A percentile compares a stretch with the other conserved stretches of the same genome.
Evolutionary conservation across 2,888 invertebrate species (phyloP).

Genomic region (Gerris lacustris): DNA sequence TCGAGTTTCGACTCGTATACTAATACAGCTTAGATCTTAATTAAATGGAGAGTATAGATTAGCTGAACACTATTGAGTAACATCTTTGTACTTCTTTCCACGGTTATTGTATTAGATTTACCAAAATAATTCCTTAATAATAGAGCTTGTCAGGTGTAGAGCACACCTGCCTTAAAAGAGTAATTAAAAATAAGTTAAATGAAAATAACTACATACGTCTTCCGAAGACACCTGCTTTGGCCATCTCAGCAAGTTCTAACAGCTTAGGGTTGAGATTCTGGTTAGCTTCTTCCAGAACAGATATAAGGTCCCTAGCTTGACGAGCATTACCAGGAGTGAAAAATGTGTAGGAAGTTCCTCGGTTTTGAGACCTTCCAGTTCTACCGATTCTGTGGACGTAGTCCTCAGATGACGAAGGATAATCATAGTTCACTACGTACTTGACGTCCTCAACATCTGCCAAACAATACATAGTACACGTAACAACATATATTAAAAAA

Average conservation of each 20-base stretch:
- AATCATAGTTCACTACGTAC: slow-evolving; percentile 98
- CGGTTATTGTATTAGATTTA: too few species aligned
- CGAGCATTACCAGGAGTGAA: slow-evolving; percentile 83
- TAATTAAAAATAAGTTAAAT: neutral
- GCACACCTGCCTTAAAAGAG: neutral
- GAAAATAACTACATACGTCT: slow-evolving; percentile 20
- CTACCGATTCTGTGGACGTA: slow-evolving; percentile 95
- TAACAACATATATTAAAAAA: too few species aligned
- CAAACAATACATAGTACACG: neutral
- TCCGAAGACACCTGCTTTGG: slow-evolving; percentile 28
- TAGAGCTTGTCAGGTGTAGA: too few species aligned
- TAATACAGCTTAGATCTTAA: neutral
- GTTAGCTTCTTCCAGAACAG: slow-evolving; percentile 85
- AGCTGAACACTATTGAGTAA: too few species aligned
- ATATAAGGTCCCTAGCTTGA: slow-evolving; percentile 82
- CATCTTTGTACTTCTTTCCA: too few species aligned
- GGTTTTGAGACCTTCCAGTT: slow-evolving; percentile 83
- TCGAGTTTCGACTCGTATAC: neutral
- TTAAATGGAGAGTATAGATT: neutral
- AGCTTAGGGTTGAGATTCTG: slow-evolving; percentile 80
- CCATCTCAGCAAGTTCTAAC: slow-evolving; percentile 29
- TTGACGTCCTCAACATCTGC: slow-evolving; percentile 98
- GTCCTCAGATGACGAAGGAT: slow-evolving; percentile 93
- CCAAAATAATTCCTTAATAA: too few species aligned
- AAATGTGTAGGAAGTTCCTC: slow-evolving; percentile 91